Conservation (phyloP, 2,888 invertebrate genomes). For the Drosophila nr. perissopoda region DNA sequence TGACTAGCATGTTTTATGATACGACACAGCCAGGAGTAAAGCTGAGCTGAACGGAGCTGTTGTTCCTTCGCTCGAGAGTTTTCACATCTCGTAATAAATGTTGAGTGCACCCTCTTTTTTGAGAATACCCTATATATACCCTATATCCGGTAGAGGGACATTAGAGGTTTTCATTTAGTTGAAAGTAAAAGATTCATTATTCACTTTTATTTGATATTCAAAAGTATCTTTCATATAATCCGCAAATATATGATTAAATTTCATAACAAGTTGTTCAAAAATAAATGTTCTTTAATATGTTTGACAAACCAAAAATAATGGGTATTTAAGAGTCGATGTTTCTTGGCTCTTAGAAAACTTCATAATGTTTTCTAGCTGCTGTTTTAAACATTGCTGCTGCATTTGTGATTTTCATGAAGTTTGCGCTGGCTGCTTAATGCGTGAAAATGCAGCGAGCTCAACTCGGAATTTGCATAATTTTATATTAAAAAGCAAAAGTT, state of each 20-base stretch:
- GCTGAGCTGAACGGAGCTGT: conserved; percentile 1
- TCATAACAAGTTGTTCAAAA: neutral
- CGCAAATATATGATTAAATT: neutral
- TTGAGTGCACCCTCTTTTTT: conserved; percentile 25
- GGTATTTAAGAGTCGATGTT: conserved; percentile 2
- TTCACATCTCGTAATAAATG: conserved; percentile 58
- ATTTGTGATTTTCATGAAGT: conserved; percentile 44
- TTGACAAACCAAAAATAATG: neutral
- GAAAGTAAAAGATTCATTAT: neutral
- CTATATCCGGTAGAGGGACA: neutral
- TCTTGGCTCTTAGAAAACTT: too few species aligned
- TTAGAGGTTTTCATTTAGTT: neutral
- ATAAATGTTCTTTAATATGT: neutral
- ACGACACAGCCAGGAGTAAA: conserved; percentile 10
- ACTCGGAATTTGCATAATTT: conserved; percentile 71
- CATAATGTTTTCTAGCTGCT: conserved; percentile 14
- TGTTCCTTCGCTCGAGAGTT: conserved; percentile 22
- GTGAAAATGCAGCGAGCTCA: conserved; percentile 51
- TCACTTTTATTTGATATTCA: neutral
- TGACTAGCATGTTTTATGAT: conserved; percentile 72
- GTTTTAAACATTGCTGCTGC: conserved; percentile 21
- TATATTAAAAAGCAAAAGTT: conserved; percentile 65
- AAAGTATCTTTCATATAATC: neutral
- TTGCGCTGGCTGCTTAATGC: conserved; percentile 46
- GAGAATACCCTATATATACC: conserved; percentile 23